Evolutionary conservation across 1,140 invertebrate genomes (phyloP).

Genomic region (Xylocopa sonorina): DNA sequence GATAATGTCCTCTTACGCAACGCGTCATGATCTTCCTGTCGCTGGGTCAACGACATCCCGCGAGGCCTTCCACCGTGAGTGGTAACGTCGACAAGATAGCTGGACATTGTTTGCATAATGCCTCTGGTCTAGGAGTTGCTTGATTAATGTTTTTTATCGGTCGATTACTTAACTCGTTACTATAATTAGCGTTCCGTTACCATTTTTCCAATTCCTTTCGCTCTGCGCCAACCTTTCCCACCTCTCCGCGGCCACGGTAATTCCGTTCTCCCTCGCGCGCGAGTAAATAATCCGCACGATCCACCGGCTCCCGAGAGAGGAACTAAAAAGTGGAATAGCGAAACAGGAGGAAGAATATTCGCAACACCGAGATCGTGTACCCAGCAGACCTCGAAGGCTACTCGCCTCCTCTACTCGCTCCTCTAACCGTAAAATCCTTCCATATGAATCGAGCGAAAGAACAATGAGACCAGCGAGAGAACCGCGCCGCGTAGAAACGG

Average conservation of each 20-base stretch:
- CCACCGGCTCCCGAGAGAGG: neutral
- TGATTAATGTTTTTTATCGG: too few relatives aligned
- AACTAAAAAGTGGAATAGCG: neutral
- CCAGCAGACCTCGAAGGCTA: conserved; percentile 38
- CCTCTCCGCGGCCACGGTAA: too few relatives aligned
- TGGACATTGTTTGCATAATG: neutral
- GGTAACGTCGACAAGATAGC: conserved; percentile 7
- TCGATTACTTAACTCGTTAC: too few relatives aligned
- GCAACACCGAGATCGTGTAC: neutral
- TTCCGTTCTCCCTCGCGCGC: too few relatives aligned
- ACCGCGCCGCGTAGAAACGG: too few relatives aligned
- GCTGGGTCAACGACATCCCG: conserved; percentile 58
- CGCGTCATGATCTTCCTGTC: conserved; percentile 66
- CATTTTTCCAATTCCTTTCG: neutral
- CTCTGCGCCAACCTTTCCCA: neutral
- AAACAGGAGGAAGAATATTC: neutral
- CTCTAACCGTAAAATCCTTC: conserved; percentile 12
- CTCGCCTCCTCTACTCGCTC: neutral
- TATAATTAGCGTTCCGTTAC: too few relatives aligned
- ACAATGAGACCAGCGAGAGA: neutral
- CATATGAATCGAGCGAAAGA: neutral
- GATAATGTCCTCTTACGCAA: conserved; percentile 73
- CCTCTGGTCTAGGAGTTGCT: too few relatives aligned
- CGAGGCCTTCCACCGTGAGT: conserved; percentile 22
- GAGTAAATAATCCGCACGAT: neutral